Base-by-base conservation (phyloP, 2,888 invertebrate genomes). In the Suillia variegata region DNA sequence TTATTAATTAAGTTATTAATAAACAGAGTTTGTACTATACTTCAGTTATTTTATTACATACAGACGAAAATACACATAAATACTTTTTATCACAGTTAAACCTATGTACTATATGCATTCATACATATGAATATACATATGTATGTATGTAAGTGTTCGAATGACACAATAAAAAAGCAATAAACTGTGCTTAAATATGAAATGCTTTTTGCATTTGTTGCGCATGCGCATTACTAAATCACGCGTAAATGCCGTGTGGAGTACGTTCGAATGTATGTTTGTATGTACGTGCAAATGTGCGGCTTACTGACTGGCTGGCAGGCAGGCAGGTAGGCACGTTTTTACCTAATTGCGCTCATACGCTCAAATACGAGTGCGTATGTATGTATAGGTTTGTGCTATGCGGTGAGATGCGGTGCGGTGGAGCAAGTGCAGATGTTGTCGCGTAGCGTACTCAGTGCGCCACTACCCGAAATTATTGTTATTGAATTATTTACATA, bases 401-500 rank as follows among this genome's bases (percentile, higher is more conserved):
- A 26, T 26, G 26, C 26, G 6, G 26, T 26, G 26, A n/a, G 5
- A 26, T 26, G 10, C n/a, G n/a, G 38, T 38, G 38, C 38, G 38
- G n/a, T 13, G 38, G 3, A 38, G 38, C 38, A 20, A 45, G 45
- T 45, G 45, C 45, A n/a, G n/a, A 38, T 38, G 38, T n/a, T 38
- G 45, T 5, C 38, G n/a, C 38, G 6, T n/a, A 38, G 12, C n/a
- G 5, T n/a, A 4, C 13, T 38, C 38, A n/a, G 12, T 38, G 38
- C 38, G 4, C 18, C 45, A 45, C 45, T 52, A 20, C 18, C 31
- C 38, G 52, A 52, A 52, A 52, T 52, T n/a, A n/a, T n/a, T n/a
- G n/a, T n/a, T n/a, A n/a, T n/a, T 52, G 18, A 52, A 52, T 34
- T 52, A 34, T 52, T 52, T 52, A 22, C 51, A 51, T 51, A 18